Percentiles rank a stretch among this genome's conserved stretches.
These are phyloP conservation scores for Scolanthus callimorphus DNA, from an alignment of 92 coral and sea anemone genomes.

Conservation along the genomic window DNA sequence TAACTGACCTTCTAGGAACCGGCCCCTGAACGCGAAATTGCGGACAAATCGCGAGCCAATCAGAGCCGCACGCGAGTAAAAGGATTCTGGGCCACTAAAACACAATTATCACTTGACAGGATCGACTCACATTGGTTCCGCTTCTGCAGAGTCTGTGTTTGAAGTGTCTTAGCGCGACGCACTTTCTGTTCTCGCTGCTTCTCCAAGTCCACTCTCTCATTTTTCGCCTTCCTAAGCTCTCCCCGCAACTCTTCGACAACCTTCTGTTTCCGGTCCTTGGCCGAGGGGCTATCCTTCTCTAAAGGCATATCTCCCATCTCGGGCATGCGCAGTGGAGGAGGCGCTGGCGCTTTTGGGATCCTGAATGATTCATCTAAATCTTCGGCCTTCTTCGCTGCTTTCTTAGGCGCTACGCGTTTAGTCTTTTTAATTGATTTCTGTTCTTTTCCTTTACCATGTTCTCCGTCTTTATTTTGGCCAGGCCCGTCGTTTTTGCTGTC, in stretches of 20 bases:
- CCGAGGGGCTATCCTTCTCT: conserved; percentile 64
- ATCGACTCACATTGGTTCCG: conserved; percentile 83
- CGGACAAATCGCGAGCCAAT: too few species aligned
- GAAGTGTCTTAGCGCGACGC: conserved; percentile 81
- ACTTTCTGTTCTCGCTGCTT: conserved; percentile 73
- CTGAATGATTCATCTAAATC: conserved; percentile 53
- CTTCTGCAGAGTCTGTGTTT: conserved; percentile 86
- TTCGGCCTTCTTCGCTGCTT: conserved; percentile 44
- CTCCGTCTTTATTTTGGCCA: not conserved
- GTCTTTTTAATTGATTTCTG: conserved; percentile 3
- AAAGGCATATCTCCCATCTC: conserved; percentile 19
- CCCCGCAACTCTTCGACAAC: conserved; percentile 66
- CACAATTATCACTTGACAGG: too few species aligned
- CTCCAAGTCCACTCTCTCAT: conserved; percentile 60
- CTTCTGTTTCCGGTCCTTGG: conserved; percentile 66
- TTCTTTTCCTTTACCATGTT: not conserved
- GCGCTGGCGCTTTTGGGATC: conserved; percentile 50
- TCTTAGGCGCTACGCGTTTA: conserved; percentile 37
- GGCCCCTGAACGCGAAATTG: too few species aligned
- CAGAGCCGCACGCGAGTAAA: too few species aligned
- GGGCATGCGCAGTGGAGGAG: conserved; percentile 59
- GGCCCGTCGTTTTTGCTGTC: not conserved
- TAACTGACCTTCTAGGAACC: too few species aligned
- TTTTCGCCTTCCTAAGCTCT: conserved; percentile 67
- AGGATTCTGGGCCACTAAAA: too few species aligned